These are phyloP conservation scores for Pseudopleuronectes americanus DNA, from an alignment of 2,797 vertebrate genomes.

Conservation along the genomic window DNA sequence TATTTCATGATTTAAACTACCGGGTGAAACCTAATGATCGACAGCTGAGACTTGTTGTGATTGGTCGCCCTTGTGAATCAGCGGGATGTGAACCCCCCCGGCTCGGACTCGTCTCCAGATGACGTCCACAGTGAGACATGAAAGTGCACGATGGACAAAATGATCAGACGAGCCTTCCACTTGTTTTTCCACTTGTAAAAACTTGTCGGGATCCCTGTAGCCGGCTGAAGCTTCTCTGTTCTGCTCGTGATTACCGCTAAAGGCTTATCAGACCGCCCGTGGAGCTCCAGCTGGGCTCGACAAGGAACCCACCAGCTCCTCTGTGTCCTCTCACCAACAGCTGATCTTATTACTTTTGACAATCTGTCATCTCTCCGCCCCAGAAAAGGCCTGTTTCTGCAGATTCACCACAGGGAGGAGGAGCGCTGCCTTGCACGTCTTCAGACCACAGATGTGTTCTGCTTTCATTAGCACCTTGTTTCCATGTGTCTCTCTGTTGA, in stretches of 20 bases:
- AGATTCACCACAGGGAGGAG: conserved; percentile 35
- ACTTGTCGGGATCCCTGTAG: too few species aligned
- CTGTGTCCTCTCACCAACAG: conserved; percentile 26
- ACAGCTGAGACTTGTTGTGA: too few species aligned
- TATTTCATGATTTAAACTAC: too few species aligned
- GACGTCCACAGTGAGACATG: too few species aligned
- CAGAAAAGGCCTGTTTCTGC: conserved; percentile 40
- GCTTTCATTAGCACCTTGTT: conserved; percentile 55
- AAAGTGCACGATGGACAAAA: too few species aligned
- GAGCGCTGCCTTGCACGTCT: not conserved
- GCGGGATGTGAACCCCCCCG: too few species aligned
- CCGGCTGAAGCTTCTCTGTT: not conserved
- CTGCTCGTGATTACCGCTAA: conserved; percentile 3
- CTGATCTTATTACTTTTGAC: conserved; percentile 66
- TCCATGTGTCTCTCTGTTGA: conserved; percentile 24
- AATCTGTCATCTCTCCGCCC: conserved; percentile 53
- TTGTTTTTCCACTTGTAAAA: not conserved
- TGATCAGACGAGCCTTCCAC: too few species aligned
- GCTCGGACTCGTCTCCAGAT: too few species aligned
- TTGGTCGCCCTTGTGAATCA: too few species aligned
- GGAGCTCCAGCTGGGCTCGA: conserved; percentile 21
- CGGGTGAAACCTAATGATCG: too few species aligned
- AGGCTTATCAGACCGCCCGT: conserved; percentile 10
- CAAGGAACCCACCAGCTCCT: conserved; percentile 22
- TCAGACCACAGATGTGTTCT: conserved; percentile 51